Evolutionary conservation across 2,113 vertebrate genomes (phyloP), one percentile per base, ranked within the genome.

Genomic region (Otis tarda): DNA sequence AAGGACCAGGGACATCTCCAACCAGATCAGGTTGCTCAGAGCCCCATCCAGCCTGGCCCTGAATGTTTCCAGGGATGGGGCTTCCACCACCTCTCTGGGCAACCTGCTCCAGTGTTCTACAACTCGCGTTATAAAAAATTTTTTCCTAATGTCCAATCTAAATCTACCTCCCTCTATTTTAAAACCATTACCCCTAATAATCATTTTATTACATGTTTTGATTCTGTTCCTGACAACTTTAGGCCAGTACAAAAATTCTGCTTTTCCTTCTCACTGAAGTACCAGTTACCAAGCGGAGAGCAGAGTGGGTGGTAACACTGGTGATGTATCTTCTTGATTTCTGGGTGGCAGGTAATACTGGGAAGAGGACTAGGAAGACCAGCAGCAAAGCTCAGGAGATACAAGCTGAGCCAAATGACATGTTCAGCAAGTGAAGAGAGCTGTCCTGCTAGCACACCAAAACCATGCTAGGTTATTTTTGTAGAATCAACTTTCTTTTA

Each of bases 361-460:
- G 28, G 8, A 56, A 31, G 47, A 56, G 9, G 45, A 49, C n/a
- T 70, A 41, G 25, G 43, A 87, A 55, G 23, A 50, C 15, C 2
- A 49, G 11, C 31, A 76, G 53, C 55, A 41, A 43, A 89, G 17
- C 52, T 60, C 24, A n/a, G 25, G 30, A 33, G 16, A 12, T 49
- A 55, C 0, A 0, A 60, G n/a, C n/a, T n/a, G 39, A 80, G 41
- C 31, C 20, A 45, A 57, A 52, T 22, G 5, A 39, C 1, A 4
- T 12, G 0, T 37, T 71, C 8, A 52, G 33, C 21, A 33, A 59
- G 37, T 22, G 21, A 41, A n/a, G n/a, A 57, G 35, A 65, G n/a
- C n/a, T 75, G 27, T 16, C 22, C 5, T 49, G 16, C 10, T 80
- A 33, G 20, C 30, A 65, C 31, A 28, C 37, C 52, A 49, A 52